These are phyloP conservation scores for Pseudocheirus occidentalis DNA, from an alignment of 2,797 vertebrate genomes.

Conservation along the genomic window DNA sequence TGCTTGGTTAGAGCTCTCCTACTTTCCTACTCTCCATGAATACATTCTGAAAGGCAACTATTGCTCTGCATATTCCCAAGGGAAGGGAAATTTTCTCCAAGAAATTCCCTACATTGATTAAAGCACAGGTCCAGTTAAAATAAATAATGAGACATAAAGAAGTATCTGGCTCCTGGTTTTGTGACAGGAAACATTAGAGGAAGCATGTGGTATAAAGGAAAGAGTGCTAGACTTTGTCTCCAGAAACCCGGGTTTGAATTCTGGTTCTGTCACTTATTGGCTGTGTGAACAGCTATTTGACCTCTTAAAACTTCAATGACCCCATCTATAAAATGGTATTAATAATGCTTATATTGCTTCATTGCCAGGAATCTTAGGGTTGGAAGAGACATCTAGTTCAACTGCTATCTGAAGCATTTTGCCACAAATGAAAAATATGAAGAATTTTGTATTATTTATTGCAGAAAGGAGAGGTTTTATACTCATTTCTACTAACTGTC, in stretches of 20 bases:
- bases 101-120: background rate
- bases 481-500: background rate
- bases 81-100: background rate
- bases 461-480: background rate
- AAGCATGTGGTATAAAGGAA: background rate
- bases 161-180: background rate
- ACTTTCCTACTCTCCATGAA: background rate
- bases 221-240: background rate
- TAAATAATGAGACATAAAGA: background rate
- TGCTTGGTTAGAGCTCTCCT: background rate
- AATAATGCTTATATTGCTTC: background rate
- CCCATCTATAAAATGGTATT: background rate
- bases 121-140: background rate
- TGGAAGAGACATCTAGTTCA: background rate
- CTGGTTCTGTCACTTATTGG: background rate
- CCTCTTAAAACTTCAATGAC: background rate
- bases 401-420: background rate
- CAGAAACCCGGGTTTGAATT: background rate
- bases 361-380: background rate
- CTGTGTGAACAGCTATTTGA: background rate
- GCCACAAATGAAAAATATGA: background rate
- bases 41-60: background rate
- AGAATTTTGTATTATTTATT: background rate
- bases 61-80: background rate
- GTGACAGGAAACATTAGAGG: background rate